Conservation (phyloP, 2,113 vertebrate genomes). For the Argyrosomus japonicus region DNA sequence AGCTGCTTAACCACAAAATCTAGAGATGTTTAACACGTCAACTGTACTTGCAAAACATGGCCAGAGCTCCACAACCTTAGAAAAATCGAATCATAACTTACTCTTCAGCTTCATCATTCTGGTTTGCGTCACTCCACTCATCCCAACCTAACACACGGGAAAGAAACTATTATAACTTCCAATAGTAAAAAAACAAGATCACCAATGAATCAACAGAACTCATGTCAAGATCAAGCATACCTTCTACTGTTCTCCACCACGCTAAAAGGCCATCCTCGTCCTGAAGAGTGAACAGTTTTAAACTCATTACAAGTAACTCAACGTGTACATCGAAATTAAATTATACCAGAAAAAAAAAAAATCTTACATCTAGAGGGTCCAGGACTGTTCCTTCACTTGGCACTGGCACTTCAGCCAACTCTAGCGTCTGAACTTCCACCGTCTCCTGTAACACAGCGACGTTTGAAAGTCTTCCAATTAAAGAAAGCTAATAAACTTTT, state of each 20-base stretch:
- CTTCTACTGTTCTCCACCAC: conserved; percentile 81
- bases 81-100: conserved; percentile 39
- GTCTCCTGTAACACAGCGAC: conserved; percentile 40
- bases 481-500: neutral
- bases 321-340: neutral
- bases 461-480: no score
- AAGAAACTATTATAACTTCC: neutral
- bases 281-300: conserved; percentile 44
- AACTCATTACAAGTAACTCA: neutral
- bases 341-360: neutral
- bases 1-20: no score
- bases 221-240: conserved; percentile 37
- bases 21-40: no score
- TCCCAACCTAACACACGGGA: conserved; percentile 73
- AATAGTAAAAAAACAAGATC: neutral
- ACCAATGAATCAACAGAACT: neutral
- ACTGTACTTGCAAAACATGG: neutral
- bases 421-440: conserved; percentile 51
- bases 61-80: no score
- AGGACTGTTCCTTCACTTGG: conserved; percentile 35
- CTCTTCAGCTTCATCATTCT: conserved; percentile 73
- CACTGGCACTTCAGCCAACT: conserved; percentile 59
- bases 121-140: conserved; percentile 75
- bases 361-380: conserved; percentile 66
- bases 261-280: conserved; percentile 77